A percentile compares a stretch with the other conserved stretches of the same genome.
Evolutionary conservation across 1,140 invertebrate species (phyloP).

Genomic region (Episyrphus balteatus): DNA sequence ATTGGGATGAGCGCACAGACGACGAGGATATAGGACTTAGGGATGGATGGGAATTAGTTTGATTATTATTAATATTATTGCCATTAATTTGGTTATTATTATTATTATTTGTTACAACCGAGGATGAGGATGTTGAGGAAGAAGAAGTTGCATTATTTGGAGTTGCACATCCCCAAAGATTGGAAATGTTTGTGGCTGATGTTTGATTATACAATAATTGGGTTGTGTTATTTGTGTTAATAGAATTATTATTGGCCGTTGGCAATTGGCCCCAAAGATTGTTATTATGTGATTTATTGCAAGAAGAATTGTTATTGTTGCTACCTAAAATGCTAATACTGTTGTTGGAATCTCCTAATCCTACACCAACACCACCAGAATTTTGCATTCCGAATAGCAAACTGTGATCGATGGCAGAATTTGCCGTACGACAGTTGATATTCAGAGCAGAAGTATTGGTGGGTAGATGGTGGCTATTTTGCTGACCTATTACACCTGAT

Average conservation of each 20-base stretch:
- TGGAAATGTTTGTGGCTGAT: slow-evolving; percentile 23
- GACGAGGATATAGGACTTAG: slow-evolving; percentile 27
- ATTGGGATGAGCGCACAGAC: slow-evolving; percentile 1
- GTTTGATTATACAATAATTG: neutral
- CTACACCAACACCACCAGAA: neutral
- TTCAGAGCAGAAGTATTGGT: neutral
- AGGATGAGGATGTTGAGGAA: slow-evolving; percentile 26
- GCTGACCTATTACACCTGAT: slow-evolving; percentile 2
- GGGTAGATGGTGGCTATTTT: neutral
- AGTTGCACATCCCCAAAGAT: slow-evolving; percentile 25
- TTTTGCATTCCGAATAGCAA: neutral
- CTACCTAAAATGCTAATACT: slow-evolving; percentile 8
- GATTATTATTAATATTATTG: neutral
- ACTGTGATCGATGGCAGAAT: neutral
- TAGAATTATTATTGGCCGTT: slow-evolving; percentile 4
- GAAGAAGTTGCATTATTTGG: slow-evolving; percentile 13
- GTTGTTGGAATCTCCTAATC: slow-evolving; percentile 7
- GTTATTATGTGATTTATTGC: slow-evolving; percentile 8
- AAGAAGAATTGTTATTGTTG: slow-evolving; percentile 4
- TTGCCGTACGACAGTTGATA: neutral
- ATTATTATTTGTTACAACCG: slow-evolving; percentile 6
- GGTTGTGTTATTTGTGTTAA: slow-evolving; percentile 1
- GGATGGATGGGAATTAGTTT: slow-evolving; percentile 21
- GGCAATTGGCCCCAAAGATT: slow-evolving; percentile 10
- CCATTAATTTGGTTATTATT: neutral